phyloP scores from a whole-genome alignment of 2,797 vertebrate species.

The Semotilus atromaculatus region DNA sequence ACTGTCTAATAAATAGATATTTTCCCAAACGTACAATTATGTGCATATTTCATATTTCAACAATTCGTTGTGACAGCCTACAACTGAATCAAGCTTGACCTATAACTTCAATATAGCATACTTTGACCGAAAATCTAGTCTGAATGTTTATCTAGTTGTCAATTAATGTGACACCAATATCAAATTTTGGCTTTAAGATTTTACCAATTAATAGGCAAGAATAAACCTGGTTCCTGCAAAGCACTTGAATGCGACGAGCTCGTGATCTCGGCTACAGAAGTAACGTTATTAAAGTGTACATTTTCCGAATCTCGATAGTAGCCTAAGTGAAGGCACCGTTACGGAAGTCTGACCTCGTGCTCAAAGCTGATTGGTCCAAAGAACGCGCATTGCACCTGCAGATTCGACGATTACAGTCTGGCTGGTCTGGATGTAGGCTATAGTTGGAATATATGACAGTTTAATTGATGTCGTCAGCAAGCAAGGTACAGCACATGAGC shows the following conservation, averaged over 20 bases:
- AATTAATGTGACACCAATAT: too few relatives aligned
- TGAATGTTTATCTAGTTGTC: too few relatives aligned
- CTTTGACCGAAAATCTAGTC: too few relatives aligned
- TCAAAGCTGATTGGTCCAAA: neutral
- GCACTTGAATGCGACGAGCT: too few relatives aligned
- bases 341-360: neutral
- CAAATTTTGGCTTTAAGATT: too few relatives aligned
- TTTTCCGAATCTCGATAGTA: too few relatives aligned
- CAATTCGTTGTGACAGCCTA: neutral
- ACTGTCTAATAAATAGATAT: neutral
- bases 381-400: neutral
- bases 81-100: neutral
- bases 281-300: too few relatives aligned
- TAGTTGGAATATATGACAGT: neutral
- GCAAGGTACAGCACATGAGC: neutral
- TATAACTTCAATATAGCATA: too few relatives aligned
- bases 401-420: neutral
- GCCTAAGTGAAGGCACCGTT: neutral
- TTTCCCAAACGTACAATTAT: neutral
- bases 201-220: too few relatives aligned
- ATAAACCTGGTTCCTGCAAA: too few relatives aligned
- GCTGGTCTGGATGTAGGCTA: too few relatives aligned
- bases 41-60: neutral
- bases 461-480: neutral
- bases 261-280: too few relatives aligned